A percentile compares a stretch with the other conserved stretches of the same genome.
phyloP scores from a whole-genome alignment of 2,113 vertebrate species.

The Chlamydotis undulata region DNA sequence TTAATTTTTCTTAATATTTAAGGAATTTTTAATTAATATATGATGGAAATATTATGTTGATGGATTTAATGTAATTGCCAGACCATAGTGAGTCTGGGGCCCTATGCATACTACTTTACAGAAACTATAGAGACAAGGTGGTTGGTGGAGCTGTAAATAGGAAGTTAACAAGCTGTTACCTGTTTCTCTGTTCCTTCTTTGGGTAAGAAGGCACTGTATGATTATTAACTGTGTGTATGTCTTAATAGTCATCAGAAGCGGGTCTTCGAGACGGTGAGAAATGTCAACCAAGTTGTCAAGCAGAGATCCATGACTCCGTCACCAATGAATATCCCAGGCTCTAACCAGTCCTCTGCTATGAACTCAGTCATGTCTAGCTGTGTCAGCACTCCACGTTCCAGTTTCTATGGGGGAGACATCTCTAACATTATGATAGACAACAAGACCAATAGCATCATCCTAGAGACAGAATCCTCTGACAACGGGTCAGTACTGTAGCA shows the following conservation, averaged over 20 bases:
- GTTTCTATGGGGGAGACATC: constrained; percentile 88
- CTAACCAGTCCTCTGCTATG: constrained; percentile 93
- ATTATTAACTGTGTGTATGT: background rate
- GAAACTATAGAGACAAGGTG: background rate
- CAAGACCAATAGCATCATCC: constrained; percentile 87
- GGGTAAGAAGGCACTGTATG: background rate
- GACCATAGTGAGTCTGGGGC: background rate
- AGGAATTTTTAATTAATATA: too few species aligned
- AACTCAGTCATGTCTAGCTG: constrained; percentile 93
- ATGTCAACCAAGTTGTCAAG: constrained; percentile 91
- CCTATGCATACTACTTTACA: background rate
- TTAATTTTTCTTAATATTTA: background rate
- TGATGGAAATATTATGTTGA: background rate
- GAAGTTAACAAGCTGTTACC: background rate
- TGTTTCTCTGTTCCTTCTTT: background rate
- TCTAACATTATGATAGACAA: constrained; percentile 87
- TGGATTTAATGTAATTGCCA: background rate
- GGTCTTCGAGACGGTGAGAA: constrained; percentile 94
- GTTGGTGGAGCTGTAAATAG: background rate
- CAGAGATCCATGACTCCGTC: constrained; percentile 89
- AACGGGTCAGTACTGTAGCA: constrained; percentile 76
- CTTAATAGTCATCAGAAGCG: constrained; percentile 89
- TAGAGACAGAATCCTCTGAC: constrained; percentile 80
- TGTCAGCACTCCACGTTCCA: constrained; percentile 89
- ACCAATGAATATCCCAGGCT: constrained; percentile 97